These are phyloP conservation scores for Carlito syrichta DNA, from an alignment of 2,113 vertebrate genomes.

Conservation along the genomic window DNA sequence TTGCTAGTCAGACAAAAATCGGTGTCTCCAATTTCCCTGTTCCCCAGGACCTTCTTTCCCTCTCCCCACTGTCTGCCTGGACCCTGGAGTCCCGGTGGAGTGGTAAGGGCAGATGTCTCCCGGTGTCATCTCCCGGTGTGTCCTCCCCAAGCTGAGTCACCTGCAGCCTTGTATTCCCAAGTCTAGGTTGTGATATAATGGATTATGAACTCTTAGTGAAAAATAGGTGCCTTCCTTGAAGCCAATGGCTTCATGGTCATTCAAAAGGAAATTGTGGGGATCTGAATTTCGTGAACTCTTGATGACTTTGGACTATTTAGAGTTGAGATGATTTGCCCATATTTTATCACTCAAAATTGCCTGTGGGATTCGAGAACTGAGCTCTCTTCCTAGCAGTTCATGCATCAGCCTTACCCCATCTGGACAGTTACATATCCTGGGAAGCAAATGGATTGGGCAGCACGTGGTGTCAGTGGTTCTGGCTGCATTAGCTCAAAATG, in stretches of 20 bases:
- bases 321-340: background rate
- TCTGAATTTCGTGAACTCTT: background rate
- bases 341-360: background rate
- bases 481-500: background rate
- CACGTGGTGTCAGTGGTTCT: too few species aligned
- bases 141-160: background rate
- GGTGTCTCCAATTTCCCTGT: background rate
- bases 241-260: background rate
- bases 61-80: background rate
- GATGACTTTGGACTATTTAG: background rate
- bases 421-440: background rate
- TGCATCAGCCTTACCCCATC: rapidly evolving
- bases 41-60: background rate
- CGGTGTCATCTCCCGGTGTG: background rate
- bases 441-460: background rate
- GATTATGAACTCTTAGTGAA: background rate
- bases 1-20: background rate
- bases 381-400: background rate
- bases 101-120: background rate
- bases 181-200: background rate
- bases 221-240: background rate
- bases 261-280: background rate
- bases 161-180: background rate
- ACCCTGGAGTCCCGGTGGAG: background rate
- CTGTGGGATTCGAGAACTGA: background rate